Percentiles rank a stretch among this genome's conserved stretches.
Conservation (phyloP, 2,113 vertebrate species). For the Lepisosteus osseus region DNA sequence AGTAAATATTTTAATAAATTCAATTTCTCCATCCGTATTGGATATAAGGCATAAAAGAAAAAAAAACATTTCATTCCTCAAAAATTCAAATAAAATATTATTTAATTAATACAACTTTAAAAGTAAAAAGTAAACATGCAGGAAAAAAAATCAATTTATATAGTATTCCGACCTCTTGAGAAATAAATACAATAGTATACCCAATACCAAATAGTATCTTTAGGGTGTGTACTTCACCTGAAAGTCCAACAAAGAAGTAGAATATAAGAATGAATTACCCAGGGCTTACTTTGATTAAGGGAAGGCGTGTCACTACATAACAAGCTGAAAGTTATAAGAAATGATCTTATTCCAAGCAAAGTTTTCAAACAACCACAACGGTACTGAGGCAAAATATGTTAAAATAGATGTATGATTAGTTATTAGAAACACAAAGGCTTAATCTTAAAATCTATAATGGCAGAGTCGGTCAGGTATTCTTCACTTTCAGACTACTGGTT, state of each 20-base stretch:
- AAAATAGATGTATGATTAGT: too few relatives aligned
- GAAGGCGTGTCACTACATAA: too few relatives aligned
- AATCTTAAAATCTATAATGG: background rate
- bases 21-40: background rate
- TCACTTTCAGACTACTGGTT: background rate
- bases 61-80: conserved; percentile 2
- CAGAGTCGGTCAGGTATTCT: too few relatives aligned
- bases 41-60: conserved; percentile 2
- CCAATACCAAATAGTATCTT: background rate
- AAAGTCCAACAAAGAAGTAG: background rate
- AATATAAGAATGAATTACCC: background rate
- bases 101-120: background rate
- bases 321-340: too few relatives aligned
- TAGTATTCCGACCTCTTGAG: background rate
- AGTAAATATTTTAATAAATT: conserved; percentile 5
- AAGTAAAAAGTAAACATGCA: conserved; percentile 4
- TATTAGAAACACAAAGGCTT: too few relatives aligned
- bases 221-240: background rate
- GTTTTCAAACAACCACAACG: too few relatives aligned
- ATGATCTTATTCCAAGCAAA: too few relatives aligned
- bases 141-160: background rate
- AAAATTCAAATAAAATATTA: background rate
- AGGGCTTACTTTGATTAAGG: background rate
- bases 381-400: too few relatives aligned
- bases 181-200: background rate